A percentile compares a stretch with the other conserved stretches of the same genome.
Evolutionary conservation across 2,797 vertebrate genomes (phyloP).

Genomic region (Anisognathus igniventris): DNA sequence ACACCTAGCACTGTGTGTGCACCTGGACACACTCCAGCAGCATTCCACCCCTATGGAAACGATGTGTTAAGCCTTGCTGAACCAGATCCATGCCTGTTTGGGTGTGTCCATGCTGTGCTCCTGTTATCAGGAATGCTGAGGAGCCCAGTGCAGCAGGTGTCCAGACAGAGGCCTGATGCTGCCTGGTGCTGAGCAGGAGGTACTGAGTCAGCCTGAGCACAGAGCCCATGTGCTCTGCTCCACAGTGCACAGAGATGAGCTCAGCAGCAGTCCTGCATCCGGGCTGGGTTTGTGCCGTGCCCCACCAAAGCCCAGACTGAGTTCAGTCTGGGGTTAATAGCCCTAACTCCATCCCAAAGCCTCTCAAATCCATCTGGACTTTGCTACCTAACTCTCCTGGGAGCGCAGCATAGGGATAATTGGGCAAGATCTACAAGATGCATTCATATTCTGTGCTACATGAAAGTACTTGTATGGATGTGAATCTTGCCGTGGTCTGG

Average conservation of each 20-base stretch:
- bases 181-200: neutral
- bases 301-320: neutral
- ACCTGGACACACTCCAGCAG: neutral
- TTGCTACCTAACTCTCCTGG: neutral
- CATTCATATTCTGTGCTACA: neutral
- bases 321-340: neutral
- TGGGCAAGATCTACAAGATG: neutral
- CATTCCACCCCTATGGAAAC: neutral
- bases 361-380: neutral
- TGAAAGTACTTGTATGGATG: neutral
- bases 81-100: neutral
- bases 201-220: neutral
- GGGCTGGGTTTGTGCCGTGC: neutral
- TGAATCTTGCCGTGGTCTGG: neutral
- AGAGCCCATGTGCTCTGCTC: neutral
- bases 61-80: fast-evolving
- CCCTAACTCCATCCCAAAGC: neutral
- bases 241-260: neutral
- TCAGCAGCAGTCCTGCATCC: neutral
- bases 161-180: neutral
- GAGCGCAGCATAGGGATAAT: neutral
- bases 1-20: neutral
- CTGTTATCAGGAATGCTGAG: neutral
- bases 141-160: neutral
- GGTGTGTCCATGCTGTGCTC: fast-evolving